A percentile compares a stretch with the other conserved stretches of the same genome.
Conservation (phyloP, 2,113 vertebrate genomes). For the Ptilorrhoa leucosticta region DNA sequence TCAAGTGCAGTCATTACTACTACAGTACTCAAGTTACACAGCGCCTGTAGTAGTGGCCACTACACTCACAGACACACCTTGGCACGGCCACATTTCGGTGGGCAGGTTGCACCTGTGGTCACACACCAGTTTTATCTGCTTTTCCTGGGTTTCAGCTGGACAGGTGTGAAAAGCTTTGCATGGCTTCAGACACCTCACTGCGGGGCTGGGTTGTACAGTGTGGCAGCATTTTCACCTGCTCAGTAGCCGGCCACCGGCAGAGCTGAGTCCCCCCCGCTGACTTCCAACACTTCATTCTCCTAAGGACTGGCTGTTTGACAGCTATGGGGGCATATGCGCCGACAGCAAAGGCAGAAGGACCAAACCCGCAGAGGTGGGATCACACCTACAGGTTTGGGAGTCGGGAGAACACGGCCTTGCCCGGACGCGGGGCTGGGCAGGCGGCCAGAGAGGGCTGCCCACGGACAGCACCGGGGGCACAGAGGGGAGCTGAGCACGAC, state of each 20-base stretch:
- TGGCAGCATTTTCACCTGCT: fast-evolving
- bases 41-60: neutral
- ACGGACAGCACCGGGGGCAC: fast-evolving
- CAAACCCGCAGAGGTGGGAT: neutral
- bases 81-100: fast-evolving
- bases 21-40: neutral
- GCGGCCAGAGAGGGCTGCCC: neutral
- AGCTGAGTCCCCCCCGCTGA: fast-evolving
- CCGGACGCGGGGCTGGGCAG: too few relatives aligned
- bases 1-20: neutral
- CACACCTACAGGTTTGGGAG: fast-evolving
- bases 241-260: fast-evolving
- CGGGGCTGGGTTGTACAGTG: fast-evolving
- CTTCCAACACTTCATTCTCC: neutral
- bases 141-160: neutral
- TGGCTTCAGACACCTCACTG: neutral
- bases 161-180: neutral
- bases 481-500: neutral
- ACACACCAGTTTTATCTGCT: fast-evolving
- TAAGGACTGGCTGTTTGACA: too few relatives aligned
- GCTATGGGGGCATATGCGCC: fast-evolving
- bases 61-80: fast-evolving
- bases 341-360: neutral
- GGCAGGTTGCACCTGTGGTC: fast-evolving
- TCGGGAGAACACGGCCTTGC: fast-evolving